Base-by-base conservation (phyloP, 2,113 vertebrate species). In the Ifrita kowaldi region DNA sequence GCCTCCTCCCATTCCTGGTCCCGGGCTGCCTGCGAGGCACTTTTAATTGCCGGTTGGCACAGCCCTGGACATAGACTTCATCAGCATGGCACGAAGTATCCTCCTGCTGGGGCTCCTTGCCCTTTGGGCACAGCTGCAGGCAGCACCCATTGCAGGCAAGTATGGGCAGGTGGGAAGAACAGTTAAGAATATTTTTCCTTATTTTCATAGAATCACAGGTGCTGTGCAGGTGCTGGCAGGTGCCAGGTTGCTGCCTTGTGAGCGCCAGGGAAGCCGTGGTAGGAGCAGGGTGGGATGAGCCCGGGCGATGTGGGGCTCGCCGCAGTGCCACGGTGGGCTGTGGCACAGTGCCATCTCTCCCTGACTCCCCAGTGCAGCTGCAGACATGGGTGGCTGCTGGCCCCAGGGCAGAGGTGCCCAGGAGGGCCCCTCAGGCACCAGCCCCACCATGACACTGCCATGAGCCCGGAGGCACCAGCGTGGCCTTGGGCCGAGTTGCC, bases 101-200 rank as follows among this genome's bases (percentile, higher is more conserved):
- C 3, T 93, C 26, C 57, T 95, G 69, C 94, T 97, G 95, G 94
- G 69, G 57, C 81, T 96, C 59, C 87, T 94, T 0, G 1, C 65
- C 59, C 90, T 97, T 32, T 63, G 93, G 42, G 46, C 23, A 13
- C 80, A 67, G 41, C 88, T 96, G 64, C 91, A 71, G 82, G 94
- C 95, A 21, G 93, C 93, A 37, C 95, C 96, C 22, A 16, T 84
- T 1, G 2, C 94, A 94, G 90, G 97, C 88, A 91, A 97, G 96
- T 95, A 39, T 1, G 1, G 70, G 26, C 0, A 0, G 5, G 70
- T 57, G 89, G 74, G 16, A 33, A 24, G 39, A 33, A 33, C 35
- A 17, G 15, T 20, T 39, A 23, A n/a, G 39, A 52, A 7, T 47
- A 32, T 41, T 65, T 69, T 56, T 62, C 39, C 1, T 2, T 46